These are phyloP conservation scores for Heteromyza rotundicornis DNA, from an alignment of 2,888 invertebrate genomes.

Conservation along the genomic window DNA sequence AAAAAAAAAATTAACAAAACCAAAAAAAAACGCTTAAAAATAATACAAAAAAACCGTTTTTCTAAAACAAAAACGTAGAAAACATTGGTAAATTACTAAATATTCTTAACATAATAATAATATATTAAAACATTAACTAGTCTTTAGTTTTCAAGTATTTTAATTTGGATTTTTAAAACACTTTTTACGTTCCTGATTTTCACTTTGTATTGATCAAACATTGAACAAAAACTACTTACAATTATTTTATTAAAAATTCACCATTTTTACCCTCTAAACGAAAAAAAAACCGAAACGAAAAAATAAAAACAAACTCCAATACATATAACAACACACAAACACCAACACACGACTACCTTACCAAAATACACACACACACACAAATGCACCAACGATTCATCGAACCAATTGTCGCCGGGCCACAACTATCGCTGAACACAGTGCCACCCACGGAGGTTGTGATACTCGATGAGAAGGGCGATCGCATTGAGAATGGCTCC, in stretches of 20 bases:
- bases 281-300: slow-evolving; percentile 8
- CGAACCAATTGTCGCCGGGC: slow-evolving; percentile 14
- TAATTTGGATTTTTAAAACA: slow-evolving; percentile 14
- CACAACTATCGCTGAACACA: slow-evolving; percentile 63
- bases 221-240: slow-evolving; percentile 22
- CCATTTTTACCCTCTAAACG: slow-evolving; percentile 37
- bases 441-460: slow-evolving; percentile 82
- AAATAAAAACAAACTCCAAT: background rate
- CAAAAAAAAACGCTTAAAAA: slow-evolving; percentile 33
- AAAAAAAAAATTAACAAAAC: slow-evolving; percentile 33
- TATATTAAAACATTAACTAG: slow-evolving; percentile 23
- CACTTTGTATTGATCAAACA: background rate
- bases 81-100: slow-evolving; percentile 55
- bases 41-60: slow-evolving; percentile 30
- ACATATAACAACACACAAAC: slow-evolving; percentile 19
- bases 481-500: slow-evolving; percentile 67
- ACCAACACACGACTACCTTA: slow-evolving; percentile 9
- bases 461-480: slow-evolving; percentile 71
- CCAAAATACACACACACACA: slow-evolving; percentile 9
- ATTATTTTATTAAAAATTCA: slow-evolving; percentile 42
- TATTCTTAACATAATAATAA: slow-evolving; percentile 13
- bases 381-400: slow-evolving; percentile 2
- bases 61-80: slow-evolving; percentile 49
- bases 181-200: slow-evolving; percentile 27
- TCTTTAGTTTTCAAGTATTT: slow-evolving; percentile 8